Evolutionary conservation across 2,113 vertebrate species (phyloP), one percentile per base, ranked within the genome.

Genomic region (Dendropsophus ebraccatus): DNA sequence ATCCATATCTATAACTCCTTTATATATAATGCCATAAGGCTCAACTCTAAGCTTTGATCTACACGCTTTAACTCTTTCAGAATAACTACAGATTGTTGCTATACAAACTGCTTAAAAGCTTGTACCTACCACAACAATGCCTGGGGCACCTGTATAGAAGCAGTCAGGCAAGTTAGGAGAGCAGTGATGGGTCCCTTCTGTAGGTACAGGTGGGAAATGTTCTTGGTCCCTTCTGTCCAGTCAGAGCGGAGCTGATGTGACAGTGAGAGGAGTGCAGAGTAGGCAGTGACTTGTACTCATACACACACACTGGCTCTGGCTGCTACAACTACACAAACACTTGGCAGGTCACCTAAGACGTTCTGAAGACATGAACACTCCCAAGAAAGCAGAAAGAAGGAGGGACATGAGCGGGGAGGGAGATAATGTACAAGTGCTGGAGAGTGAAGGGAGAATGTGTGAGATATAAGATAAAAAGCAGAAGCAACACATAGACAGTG

Each of bases 341-440:
- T 67, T 77, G 83, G 83, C 74, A 85, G 74, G 83, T 85, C 73
- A 85, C 73, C 56, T 67, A 75, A 62, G 73, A 47, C 67, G 6
- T 35, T 65, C 4, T n/a, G 60, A 25, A 78, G 58, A 52, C 41
- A 45, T 52, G 70, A 77, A 85, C 83, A 76, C 83, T 85, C 83
- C 83, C 83, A 76, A 45, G 50, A 41, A 49, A 76, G 82, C 82
- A 74, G n/a, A 70, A 65, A 32, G 47, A 35, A 82, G 82, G 70
- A 84, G 50, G 54, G 30, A 84, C 82, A 30, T 21, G n/a, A 60
- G 54, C 41, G 10, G 70, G 52, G 54, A 83, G 82, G 49, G 82
- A 56, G 32, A 60, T n/a, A 83, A 50, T 45, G 56, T 23, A 65
- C 32, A 81, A 81, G 28, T 60, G 56, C 50, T 78, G 50, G 50